A percentile compares a stretch with the other conserved stretches of the same genome.
Conservation (phyloP, 1,140 invertebrate genomes). For the Dysdera silvatica region DNA sequence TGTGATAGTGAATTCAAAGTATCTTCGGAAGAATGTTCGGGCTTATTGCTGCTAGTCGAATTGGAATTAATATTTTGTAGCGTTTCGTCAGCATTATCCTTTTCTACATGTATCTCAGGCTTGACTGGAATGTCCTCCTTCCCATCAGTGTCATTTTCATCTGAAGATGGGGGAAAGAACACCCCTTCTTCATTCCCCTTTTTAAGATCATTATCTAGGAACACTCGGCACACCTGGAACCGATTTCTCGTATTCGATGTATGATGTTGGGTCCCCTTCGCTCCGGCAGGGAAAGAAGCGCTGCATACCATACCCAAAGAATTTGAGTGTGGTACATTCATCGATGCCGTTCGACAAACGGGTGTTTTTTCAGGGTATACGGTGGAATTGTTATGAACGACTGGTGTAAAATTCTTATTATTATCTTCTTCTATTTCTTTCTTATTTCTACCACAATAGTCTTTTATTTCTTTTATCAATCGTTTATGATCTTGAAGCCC, state of each 20-base stretch:
- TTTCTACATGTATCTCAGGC: neutral
- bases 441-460: slow-evolving; percentile 18
- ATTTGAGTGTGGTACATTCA: no score
- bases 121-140: no score
- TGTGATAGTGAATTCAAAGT: no score
- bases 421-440: slow-evolving; percentile 15
- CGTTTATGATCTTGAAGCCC: neutral
- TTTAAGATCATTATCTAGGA: slow-evolving; percentile 10
- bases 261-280: neutral
- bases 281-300: slow-evolving; percentile 2
- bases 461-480: slow-evolving; percentile 13
- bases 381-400: slow-evolving; percentile 9
- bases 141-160: slow-evolving; percentile 15
- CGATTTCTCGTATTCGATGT: neutral
- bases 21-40: no score
- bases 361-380: neutral
- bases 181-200: slow-evolving; percentile 11
- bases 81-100: neutral
- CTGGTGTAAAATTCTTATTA: slow-evolving; percentile 15
- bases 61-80: neutral
- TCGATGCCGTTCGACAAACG: neutral
- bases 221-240: slow-evolving; percentile 16
- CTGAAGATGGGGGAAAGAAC: slow-evolving; percentile 10
- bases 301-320: slow-evolving; percentile 5
- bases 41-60: no score